These are phyloP conservation scores for Chloroceryle aenea DNA, from an alignment of 2,113 vertebrate species.

Conservation along the genomic window DNA sequence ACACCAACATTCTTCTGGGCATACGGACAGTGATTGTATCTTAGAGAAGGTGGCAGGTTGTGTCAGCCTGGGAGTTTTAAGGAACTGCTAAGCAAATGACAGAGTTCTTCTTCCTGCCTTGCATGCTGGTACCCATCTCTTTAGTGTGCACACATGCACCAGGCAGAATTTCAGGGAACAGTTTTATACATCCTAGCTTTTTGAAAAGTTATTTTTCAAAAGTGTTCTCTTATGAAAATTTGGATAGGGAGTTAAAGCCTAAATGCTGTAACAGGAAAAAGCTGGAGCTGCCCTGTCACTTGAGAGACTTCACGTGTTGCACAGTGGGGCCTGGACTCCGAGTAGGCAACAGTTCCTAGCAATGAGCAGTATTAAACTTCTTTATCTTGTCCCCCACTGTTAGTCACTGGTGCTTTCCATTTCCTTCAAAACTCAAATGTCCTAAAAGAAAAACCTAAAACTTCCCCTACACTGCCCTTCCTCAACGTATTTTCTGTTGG, in stretches of 20 bases:
- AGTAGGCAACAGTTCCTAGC: not conserved
- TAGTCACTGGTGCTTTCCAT: not conserved
- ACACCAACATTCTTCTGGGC: not conserved
- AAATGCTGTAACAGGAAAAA: not conserved
- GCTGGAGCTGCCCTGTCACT: not conserved
- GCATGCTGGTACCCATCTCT: not conserved
- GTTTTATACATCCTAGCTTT: not conserved
- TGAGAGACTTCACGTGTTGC: not conserved
- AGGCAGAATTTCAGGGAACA: not conserved
- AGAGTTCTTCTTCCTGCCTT: not conserved
- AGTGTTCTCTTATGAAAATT: not conserved
- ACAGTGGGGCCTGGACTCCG: too few species aligned
- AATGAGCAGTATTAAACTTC: not conserved
- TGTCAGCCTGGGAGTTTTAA: not conserved
- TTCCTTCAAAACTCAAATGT: not conserved
- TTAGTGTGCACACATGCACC: not conserved
- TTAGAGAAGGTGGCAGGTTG: not conserved
- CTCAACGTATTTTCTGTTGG: not conserved
- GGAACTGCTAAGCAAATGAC: not conserved
- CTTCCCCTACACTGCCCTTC: not conserved
- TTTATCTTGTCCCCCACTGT: not conserved
- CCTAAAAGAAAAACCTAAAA: not conserved
- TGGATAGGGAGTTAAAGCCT: not conserved
- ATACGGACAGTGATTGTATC: not conserved
- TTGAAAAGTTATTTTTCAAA: not conserved